Percentiles rank a stretch among this genome's conserved stretches.
These are phyloP conservation scores for Pygoscelis adeliae DNA, from an alignment of 2,113 vertebrate species.

Conservation along the genomic window DNA sequence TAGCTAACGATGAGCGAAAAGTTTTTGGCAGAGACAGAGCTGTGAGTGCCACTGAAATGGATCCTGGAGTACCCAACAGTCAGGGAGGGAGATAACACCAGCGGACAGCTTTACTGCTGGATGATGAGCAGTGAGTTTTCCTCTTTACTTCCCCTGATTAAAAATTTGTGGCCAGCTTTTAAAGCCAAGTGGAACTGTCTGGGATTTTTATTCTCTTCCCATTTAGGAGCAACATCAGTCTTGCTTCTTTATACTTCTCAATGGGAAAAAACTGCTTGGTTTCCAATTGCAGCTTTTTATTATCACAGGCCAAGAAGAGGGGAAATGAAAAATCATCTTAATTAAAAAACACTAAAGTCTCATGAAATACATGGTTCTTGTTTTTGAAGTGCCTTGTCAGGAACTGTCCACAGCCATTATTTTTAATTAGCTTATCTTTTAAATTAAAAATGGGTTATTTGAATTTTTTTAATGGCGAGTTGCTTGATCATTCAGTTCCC, in stretches of 20 bases:
- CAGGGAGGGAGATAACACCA: background rate
- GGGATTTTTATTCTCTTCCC: slow-evolving; percentile 14
- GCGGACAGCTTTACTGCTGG: background rate
- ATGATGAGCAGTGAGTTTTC: background rate
- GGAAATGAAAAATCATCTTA: slow-evolving; percentile 66
- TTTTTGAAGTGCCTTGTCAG: slow-evolving; percentile 68
- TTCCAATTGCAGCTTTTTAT: slow-evolving; percentile 52
- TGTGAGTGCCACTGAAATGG: background rate
- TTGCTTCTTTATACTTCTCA: slow-evolving; percentile 39
- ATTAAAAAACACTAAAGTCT: slow-evolving; percentile 60
- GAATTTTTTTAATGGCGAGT: slow-evolving; percentile 52
- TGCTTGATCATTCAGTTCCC: slow-evolving; percentile 33
- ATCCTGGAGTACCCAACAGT: background rate
- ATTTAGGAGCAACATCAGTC: slow-evolving; percentile 17
- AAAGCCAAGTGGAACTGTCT: background rate
- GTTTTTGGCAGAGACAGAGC: background rate
- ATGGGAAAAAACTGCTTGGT: background rate
- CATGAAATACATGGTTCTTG: slow-evolving; percentile 49
- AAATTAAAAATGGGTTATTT: slow-evolving; percentile 67
- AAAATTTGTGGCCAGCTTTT: slow-evolving; percentile 11
- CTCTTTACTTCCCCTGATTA: slow-evolving; percentile 1
- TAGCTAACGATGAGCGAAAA: background rate
- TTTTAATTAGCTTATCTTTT: slow-evolving; percentile 71
- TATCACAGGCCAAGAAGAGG: slow-evolving; percentile 12
- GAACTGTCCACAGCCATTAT: slow-evolving; percentile 59